A percentile compares a stretch with the other conserved stretches of the same genome.
Conservation (phyloP, 2,888 invertebrate genomes). For the Diaperis boleti region DNA sequence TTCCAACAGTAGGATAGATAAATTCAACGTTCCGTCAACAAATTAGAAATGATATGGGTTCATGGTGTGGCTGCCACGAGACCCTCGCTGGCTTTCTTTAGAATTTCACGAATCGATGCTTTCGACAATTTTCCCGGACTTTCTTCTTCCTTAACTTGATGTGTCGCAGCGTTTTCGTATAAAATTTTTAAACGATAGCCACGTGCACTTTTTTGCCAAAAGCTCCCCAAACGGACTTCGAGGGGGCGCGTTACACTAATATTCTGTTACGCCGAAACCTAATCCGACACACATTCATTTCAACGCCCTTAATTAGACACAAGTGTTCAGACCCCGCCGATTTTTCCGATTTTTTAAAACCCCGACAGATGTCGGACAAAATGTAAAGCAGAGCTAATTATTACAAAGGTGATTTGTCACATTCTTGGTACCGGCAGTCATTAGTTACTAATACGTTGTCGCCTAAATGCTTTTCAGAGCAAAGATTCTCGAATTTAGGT, state of each 20-base stretch:
- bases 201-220: no score
- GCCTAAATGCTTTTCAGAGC: conserved; percentile 34
- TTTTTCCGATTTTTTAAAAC: conserved; percentile 11
- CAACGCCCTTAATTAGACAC: conserved; percentile 32
- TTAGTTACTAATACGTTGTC: conserved; percentile 31
- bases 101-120: no score
- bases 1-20: conserved; percentile 9
- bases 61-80: background rate
- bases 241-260: conserved; percentile 3
- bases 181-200: no score
- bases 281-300: conserved; percentile 28
- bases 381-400: conserved; percentile 27
- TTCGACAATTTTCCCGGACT: no score
- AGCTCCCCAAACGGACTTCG: background rate
- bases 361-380: conserved; percentile 22
- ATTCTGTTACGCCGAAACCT: conserved; percentile 20
- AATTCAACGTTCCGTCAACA: conserved; percentile 10
- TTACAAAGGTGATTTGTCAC: conserved; percentile 35
- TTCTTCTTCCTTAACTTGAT: no score
- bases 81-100: no score
- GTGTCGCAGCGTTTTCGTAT: no score
- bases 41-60: conserved; percentile 9
- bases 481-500: conserved; percentile 31
- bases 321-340: conserved; percentile 8
- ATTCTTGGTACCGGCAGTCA: conserved; percentile 15